Conservation (phyloP, 2,113 vertebrate species). For the Lepidothrix coronata region DNA sequence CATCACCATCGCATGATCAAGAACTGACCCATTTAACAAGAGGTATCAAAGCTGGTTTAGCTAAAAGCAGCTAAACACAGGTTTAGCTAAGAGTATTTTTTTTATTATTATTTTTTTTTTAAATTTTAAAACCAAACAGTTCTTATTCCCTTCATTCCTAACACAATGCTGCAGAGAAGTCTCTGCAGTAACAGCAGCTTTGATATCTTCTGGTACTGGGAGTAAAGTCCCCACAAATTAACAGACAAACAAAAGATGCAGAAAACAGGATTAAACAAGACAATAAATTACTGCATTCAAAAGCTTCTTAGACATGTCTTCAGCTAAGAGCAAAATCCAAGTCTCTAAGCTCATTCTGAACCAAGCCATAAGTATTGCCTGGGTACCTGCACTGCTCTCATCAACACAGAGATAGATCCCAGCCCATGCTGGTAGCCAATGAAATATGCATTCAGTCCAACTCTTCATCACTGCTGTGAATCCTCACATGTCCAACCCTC, state of each 20-base stretch:
- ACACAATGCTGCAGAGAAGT: not conserved
- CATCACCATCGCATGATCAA: not conserved
- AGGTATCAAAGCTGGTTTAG: constrained; percentile 55
- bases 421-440: not conserved
- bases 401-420: not conserved
- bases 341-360: not conserved
- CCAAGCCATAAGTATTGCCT: not conserved
- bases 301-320: not conserved
- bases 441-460: not conserved
- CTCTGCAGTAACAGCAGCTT: constrained; percentile 44
- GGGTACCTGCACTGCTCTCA: not conserved
- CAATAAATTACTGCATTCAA: constrained; percentile 32
- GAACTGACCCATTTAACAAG: constrained; percentile 42
- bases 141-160: constrained; percentile 49
- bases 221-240: not conserved
- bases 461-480: not conserved
- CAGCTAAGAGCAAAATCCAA: not conserved
- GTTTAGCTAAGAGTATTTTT: not conserved
- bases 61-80: not conserved
- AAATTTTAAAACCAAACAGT: not conserved
- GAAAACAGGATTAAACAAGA: constrained; percentile 1
- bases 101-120: not conserved
- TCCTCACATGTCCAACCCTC: not conserved
- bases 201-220: constrained; percentile 9
- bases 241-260: not conserved